Percentiles rank a stretch among this genome's conserved stretches.
These are phyloP conservation scores for Cyrtonyx montezumae DNA, from an alignment of 2,113 vertebrate genomes.

Conservation along the genomic window DNA sequence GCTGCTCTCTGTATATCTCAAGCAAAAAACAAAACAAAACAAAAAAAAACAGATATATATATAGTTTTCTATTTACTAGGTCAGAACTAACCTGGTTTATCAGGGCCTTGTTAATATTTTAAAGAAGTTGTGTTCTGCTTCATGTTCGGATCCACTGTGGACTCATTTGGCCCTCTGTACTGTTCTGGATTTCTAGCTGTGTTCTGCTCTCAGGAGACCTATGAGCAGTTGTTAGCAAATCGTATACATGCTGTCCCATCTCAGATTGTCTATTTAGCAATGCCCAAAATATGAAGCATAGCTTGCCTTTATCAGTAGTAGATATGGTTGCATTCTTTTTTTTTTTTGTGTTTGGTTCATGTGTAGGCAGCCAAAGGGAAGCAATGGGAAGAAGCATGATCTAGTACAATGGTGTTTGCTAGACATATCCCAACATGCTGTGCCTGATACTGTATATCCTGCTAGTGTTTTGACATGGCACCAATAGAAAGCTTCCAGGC, in stretches of 20 bases:
- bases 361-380: not conserved
- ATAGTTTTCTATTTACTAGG: not conserved
- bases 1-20: not conserved
- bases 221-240: not conserved
- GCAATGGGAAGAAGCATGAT: not conserved
- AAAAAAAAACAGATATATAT: no score
- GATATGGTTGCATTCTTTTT: not conserved
- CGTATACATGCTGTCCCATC: not conserved
- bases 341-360: not conserved
- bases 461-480: not conserved
- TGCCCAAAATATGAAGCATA: conserved; percentile 2
- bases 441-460: not conserved
- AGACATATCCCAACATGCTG: not conserved
- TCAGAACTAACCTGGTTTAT: not conserved
- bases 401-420: not conserved
- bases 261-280: not conserved
- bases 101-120: not conserved
- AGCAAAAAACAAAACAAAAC: not conserved
- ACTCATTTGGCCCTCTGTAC: not conserved
- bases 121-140: not conserved
- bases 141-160: not conserved
- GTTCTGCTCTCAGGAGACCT: not conserved
- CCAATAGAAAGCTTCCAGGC: not conserved
- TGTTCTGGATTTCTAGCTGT: not conserved
- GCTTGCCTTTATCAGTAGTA: not conserved